These are phyloP conservation scores for Taurulus bubalis DNA, from an alignment of 2,113 vertebrate species.

Conservation along the genomic window DNA sequence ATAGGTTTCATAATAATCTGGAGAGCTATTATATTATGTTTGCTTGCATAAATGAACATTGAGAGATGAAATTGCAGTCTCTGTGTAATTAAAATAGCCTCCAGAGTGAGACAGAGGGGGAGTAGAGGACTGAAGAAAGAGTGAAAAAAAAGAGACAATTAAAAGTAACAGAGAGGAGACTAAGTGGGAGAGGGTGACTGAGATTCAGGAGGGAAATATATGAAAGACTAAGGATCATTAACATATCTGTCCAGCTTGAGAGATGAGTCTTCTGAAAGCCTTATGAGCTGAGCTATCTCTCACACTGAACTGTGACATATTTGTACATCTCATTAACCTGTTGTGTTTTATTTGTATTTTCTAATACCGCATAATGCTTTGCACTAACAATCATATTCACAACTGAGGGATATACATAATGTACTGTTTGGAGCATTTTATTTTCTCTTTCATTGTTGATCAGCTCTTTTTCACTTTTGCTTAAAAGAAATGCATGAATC, in stretches of 20 bases:
- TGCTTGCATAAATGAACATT: conserved; percentile 16
- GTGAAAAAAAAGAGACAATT: conserved; percentile 19
- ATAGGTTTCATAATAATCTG: neutral
- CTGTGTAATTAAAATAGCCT: conserved; percentile 16
- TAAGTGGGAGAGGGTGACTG: conserved; percentile 3
- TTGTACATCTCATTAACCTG: conserved; percentile 45
- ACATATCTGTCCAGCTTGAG: conserved; percentile 23
- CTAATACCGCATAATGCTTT: neutral
- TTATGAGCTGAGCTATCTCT: conserved; percentile 2
- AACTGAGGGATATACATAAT: neutral
- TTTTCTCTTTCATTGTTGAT: conserved; percentile 41
- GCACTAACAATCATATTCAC: neutral
- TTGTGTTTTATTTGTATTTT: neutral
- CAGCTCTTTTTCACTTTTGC: neutral
- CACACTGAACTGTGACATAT: conserved; percentile 22
- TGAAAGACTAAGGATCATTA: conserved; percentile 40
- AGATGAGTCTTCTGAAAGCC: conserved; percentile 29
- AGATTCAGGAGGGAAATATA: conserved; percentile 21
- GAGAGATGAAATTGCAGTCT: conserved; percentile 10
- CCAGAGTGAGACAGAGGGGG: neutral
- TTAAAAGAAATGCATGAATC: conserved; percentile 11
- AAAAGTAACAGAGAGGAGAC: conserved; percentile 30
- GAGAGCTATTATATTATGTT: neutral
- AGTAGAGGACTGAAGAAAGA: neutral
- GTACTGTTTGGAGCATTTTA: neutral